Percentiles rank a stretch among this genome's conserved stretches.
These are phyloP conservation scores for Sweltsa coloradensis DNA, from an alignment of 1,140 invertebrate genomes.

Conservation along the genomic window DNA sequence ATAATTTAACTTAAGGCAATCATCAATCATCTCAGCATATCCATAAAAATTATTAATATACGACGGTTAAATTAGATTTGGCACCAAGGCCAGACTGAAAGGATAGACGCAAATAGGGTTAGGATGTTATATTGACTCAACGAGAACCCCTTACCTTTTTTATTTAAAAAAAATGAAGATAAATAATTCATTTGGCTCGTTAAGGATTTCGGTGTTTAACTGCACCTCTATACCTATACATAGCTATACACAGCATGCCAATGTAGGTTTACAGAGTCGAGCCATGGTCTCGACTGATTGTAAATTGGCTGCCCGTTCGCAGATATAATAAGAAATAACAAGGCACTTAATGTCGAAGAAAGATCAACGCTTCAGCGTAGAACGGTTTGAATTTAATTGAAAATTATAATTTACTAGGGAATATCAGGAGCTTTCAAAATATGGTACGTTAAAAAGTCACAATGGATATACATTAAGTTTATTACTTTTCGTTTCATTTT, in stretches of 20 bases:
- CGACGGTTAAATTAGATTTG: not conserved
- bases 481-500: not conserved
- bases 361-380: not conserved
- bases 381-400: not conserved
- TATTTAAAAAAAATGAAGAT: not conserved
- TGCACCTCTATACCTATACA: not conserved
- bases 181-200: slow-evolving; percentile 11
- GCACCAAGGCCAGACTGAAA: not conserved
- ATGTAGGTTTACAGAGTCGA: not conserved
- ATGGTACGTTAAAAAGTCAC: not conserved
- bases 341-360: slow-evolving; percentile 7
- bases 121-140: not conserved
- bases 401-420: not conserved
- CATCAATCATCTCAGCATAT: not conserved
- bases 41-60: not conserved
- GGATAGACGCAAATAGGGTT: not conserved
- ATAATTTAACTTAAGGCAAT: too few species aligned
- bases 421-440: not conserved
- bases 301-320: not conserved
- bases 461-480: not conserved
- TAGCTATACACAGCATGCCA: not conserved
- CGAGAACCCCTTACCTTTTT: not conserved
- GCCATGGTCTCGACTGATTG: not conserved
- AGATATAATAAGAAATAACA: slow-evolving; percentile 6
- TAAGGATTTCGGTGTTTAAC: slow-evolving; percentile 1